These are phyloP conservation scores for Artibeus jamaicensis DNA, from an alignment of 2,797 vertebrate genomes.

Conservation along the genomic window DNA sequence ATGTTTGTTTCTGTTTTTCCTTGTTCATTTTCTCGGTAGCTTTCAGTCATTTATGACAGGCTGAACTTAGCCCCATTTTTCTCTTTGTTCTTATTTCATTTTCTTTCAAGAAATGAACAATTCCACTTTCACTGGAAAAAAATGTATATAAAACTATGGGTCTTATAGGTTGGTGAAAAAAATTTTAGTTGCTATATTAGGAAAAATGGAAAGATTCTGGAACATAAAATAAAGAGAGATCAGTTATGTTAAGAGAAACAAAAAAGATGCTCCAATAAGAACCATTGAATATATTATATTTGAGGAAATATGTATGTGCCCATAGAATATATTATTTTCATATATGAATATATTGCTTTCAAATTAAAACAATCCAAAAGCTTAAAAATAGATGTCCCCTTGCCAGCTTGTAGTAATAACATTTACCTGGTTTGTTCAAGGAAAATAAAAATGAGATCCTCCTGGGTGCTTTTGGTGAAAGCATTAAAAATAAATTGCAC, in stretches of 20 bases:
- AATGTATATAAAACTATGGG: not conserved
- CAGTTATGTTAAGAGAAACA: not conserved
- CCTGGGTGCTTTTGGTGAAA: conserved; percentile 45
- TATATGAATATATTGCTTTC: not conserved
- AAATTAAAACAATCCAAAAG: conserved; percentile 57
- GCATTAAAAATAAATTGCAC: conserved; percentile 56
- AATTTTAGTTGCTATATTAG: not conserved
- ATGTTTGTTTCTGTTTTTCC: conserved; percentile 58
- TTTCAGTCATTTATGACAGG: conserved; percentile 53
- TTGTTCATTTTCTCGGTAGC: conserved; percentile 63
- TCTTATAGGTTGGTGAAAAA: conserved; percentile 26
- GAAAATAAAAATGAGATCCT: conserved; percentile 51
- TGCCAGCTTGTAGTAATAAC: conserved; percentile 15
- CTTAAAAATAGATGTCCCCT: not conserved
- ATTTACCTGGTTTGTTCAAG: conserved; percentile 29
- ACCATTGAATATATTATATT: not conserved
- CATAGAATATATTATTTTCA: conserved; percentile 5
- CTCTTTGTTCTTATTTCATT: conserved; percentile 43
- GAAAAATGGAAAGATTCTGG: not conserved
- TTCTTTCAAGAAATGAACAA: conserved; percentile 65
- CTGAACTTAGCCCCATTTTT: conserved; percentile 57
- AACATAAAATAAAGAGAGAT: conserved; percentile 11
- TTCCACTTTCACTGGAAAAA: conserved; percentile 43
- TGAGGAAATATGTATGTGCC: not conserved
- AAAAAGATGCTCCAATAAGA: not conserved